phyloP scores from a whole-genome alignment of 2,888 invertebrate genomes.

The Trissolcus japonicus region DNA sequence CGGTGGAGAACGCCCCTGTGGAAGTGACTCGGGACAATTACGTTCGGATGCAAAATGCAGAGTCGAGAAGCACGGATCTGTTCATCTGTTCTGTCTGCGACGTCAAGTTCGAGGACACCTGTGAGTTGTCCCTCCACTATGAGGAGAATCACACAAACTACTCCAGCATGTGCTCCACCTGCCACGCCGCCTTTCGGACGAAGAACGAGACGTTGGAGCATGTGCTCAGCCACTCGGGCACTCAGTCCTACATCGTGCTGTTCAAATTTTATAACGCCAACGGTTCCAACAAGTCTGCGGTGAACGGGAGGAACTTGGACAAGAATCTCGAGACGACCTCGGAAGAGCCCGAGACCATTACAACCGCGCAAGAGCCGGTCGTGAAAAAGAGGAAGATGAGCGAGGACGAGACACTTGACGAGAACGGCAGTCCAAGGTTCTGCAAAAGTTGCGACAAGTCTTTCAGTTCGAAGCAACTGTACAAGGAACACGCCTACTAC shows the following conservation, averaged over 20 bases:
- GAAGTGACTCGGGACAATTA: slow-evolving; percentile 6
- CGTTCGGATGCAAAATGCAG: not conserved
- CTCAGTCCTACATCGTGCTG: not conserved
- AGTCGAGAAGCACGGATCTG: not conserved
- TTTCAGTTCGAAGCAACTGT: slow-evolving; percentile 21
- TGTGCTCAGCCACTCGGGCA: not conserved
- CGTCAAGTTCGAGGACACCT: not conserved
- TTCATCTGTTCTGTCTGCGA: slow-evolving; percentile 26
- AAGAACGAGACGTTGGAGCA: slow-evolving; percentile 27
- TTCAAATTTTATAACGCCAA: not conserved
- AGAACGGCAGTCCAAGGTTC: not conserved
- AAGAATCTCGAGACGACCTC: not conserved
- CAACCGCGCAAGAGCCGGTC: too few species aligned
- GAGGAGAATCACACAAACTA: not conserved
- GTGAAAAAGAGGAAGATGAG: not conserved
- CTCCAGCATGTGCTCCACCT: slow-evolving; percentile 26
- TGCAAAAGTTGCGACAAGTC: slow-evolving; percentile 27
- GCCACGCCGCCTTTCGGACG: slow-evolving; percentile 7
- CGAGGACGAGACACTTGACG: not conserved
- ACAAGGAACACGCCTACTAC: slow-evolving; percentile 43
- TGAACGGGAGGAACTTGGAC: not conserved
- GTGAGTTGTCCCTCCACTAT: slow-evolving; percentile 14
- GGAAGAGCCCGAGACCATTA: not conserved
- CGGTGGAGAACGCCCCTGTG: not conserved
- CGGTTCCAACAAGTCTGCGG: not conserved